Evolutionary conservation across 1,140 invertebrate genomes (phyloP), one percentile per base, ranked within the genome.

Genomic region (Trichomalopsis sarcophagae): DNA sequence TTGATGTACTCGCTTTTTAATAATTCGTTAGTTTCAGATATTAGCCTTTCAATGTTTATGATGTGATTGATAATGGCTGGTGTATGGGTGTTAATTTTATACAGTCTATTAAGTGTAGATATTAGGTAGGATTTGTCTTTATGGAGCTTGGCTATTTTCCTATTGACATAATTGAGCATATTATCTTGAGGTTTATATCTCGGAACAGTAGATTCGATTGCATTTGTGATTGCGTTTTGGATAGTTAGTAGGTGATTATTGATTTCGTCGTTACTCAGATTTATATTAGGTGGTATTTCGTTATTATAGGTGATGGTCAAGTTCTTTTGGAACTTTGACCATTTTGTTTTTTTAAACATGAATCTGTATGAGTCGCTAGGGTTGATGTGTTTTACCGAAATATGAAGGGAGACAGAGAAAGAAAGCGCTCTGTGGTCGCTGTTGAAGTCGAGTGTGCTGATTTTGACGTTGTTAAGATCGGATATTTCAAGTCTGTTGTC

Each of bases 71-170:
- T 21, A 27, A n/a, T 69, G 11, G 6, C 23, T 2, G 0, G n/a
- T 14, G 36, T 23, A 2, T 66, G 62, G 27, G 27, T 69, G 2
- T 69, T 69, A 3, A 13, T 2, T 62, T 79, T 71, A 62, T 81
- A 80, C 1, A 30, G 4, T 17, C 23, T 44, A 36, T 82, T 82
- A 3, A 82, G 6, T 30, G 2, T 7, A 10, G 81, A 44, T 40
- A 76, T 62, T 10, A 82, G 21, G 17, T 23, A 83, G 0, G 73
- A 77, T 69, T 83, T 83, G 14, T 68, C 44, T 68, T 77, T 76
- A 3, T 83, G 73, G 6, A 84, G 27, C 47, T 78, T 78, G 44
- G 47, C 33, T 23, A 84, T 84, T 77, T 84, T 77, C 7, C 13
- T 21, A 14, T 44, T 78, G 4, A 71, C 36, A n/a, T 84, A 84